Evolutionary conservation across 1,140 invertebrate species (phyloP).

Genomic region (Papilio machaon): DNA sequence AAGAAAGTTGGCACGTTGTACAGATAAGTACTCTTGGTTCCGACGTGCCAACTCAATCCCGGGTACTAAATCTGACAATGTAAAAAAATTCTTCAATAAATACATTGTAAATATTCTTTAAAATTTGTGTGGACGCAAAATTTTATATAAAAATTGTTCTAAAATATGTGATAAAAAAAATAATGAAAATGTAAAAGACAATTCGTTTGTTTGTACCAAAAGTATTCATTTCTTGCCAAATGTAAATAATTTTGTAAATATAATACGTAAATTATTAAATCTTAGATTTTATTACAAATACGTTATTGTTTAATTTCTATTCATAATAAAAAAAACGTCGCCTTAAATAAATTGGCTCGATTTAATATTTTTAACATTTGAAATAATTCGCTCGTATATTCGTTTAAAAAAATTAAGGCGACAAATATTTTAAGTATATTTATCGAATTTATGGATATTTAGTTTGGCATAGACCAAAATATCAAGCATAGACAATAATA

Average conservation of each 20-base stretch:
- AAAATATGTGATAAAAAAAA: constrained; percentile 10
- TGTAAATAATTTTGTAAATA: constrained; percentile 37
- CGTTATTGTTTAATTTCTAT: not conserved
- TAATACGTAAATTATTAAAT: constrained; percentile 14
- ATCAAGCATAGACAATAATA: constrained; percentile 40
- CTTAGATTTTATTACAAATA: not conserved
- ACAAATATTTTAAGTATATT: not conserved
- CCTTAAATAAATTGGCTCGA: not conserved
- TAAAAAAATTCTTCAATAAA: not conserved
- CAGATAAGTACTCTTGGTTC: not conserved
- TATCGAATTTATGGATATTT: constrained; percentile 35
- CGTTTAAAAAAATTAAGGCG: not conserved
- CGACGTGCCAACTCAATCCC: not conserved
- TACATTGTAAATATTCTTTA: not conserved
- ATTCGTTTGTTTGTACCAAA: constrained; percentile 21
- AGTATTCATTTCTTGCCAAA: constrained; percentile 8
- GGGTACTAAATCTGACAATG: not conserved
- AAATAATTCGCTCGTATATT: not conserved
- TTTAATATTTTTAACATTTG: too few species aligned
- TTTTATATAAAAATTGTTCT: not conserved
- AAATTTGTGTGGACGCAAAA: not conserved
- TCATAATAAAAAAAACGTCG: not conserved
- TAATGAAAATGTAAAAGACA: not conserved
- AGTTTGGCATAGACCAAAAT: constrained; percentile 35
- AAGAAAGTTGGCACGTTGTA: not conserved